These are phyloP conservation scores for Montipora cactus DNA, from an alignment of 64 coral and sea anemone genomes.

Conservation along the genomic window DNA sequence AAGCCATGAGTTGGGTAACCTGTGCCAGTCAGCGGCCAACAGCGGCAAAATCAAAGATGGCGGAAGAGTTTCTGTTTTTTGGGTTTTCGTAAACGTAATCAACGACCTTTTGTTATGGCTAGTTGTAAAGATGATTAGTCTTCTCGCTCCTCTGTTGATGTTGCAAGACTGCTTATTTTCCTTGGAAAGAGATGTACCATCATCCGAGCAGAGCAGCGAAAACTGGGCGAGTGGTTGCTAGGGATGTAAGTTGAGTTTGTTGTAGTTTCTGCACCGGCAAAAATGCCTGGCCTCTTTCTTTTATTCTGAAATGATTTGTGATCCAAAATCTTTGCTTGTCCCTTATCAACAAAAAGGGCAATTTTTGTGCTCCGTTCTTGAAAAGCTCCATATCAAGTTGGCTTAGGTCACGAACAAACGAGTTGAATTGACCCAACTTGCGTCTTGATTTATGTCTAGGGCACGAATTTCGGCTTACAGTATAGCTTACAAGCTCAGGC, in stretches of 20 bases:
- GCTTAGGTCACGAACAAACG: too few species aligned
- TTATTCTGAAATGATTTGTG: background rate
- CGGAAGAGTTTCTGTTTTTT: background rate
- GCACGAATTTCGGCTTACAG: slow-evolving; percentile 83
- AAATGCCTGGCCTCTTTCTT: background rate
- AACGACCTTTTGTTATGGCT: background rate
- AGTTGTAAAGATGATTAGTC: background rate
- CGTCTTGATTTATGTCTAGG: slow-evolving; percentile 48
- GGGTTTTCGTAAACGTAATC: background rate
- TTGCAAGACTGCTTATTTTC: background rate
- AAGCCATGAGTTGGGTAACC: too few species aligned
- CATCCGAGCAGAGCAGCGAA: slow-evolving; percentile 93
- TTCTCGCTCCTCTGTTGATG: background rate
- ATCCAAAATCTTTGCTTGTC: too few species aligned
- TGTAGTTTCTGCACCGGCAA: too few species aligned
- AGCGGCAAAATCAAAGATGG: slow-evolving; percentile 11
- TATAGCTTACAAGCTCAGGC: slow-evolving; percentile 94
- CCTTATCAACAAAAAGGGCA: too few species aligned
- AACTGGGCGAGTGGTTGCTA: slow-evolving; percentile 88
- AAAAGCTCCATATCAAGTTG: too few species aligned
- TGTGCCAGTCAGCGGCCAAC: too few species aligned
- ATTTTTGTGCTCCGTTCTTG: too few species aligned
- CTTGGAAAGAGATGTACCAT: slow-evolving; percentile 73
- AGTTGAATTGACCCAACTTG: background rate
- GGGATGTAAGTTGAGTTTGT: slow-evolving; percentile 76